Evolutionary conservation across 2,797 vertebrate genomes (phyloP).

Genomic region (Sebastes oblongus): DNA sequence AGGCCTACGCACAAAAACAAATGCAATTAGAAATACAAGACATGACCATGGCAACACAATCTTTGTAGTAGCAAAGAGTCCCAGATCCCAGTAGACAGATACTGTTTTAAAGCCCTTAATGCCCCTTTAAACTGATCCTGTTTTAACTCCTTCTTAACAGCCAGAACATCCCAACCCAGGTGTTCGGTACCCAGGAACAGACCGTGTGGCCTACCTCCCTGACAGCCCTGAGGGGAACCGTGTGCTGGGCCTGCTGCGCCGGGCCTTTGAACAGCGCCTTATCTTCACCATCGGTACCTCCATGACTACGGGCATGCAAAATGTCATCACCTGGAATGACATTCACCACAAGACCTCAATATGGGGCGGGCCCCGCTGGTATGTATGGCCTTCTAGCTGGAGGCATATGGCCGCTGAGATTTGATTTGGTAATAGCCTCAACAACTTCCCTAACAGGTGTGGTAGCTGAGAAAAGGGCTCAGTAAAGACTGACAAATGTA

Average conservation of each 20-base stretch:
- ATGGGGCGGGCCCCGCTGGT: slow-evolving; percentile 94
- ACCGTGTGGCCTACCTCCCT: slow-evolving; percentile 95
- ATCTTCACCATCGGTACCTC: slow-evolving; percentile 96
- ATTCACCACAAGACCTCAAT: slow-evolving; percentile 97
- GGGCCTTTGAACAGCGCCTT: slow-evolving; percentile 94
- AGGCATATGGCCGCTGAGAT: not conserved
- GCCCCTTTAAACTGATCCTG: not conserved
- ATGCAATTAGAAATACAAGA: not conserved
- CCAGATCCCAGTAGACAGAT: not conserved
- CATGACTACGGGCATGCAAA: slow-evolving; percentile 95
- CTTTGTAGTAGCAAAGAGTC: not conserved
- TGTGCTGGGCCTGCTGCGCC: slow-evolving; percentile 90
- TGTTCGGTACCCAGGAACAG: slow-evolving; percentile 92
- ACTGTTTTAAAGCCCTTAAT: not conserved
- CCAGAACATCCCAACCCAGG: slow-evolving; percentile 94
- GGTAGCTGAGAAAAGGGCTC: not conserved
- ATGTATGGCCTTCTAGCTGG: slow-evolving; percentile 53
- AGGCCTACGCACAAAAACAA: not conserved
- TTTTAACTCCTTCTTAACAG: slow-evolving; percentile 66
- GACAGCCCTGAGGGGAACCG: slow-evolving; percentile 94
- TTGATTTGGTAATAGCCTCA: not conserved
- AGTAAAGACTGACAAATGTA: slow-evolving; percentile 22
- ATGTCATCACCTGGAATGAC: slow-evolving; percentile 98
- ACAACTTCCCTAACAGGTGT: not conserved
- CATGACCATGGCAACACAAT: not conserved